Evolutionary conservation across 2,797 vertebrate species (phyloP).

Genomic region (Heteromormyrus szaboi): DNA sequence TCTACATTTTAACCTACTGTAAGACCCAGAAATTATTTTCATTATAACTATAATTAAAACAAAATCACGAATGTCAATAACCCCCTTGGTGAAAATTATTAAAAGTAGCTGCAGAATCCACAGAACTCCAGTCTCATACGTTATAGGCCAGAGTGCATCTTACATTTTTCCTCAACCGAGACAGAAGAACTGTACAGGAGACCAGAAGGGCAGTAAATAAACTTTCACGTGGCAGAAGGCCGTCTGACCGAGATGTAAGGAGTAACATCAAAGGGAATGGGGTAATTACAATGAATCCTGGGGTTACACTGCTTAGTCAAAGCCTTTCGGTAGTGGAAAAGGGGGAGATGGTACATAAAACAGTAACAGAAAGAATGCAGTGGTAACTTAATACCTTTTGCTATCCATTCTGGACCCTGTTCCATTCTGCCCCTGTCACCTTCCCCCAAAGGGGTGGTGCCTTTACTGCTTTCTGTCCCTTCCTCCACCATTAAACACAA

Average conservation of each 20-base stretch:
- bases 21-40: neutral
- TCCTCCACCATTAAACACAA: slow-evolving; percentile 9
- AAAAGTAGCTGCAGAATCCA: neutral
- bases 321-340: neutral
- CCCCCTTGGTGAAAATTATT: neutral
- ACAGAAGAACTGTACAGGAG: neutral
- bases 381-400: neutral
- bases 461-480: neutral
- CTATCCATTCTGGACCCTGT: neutral
- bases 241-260: neutral
- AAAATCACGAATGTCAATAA: neutral
- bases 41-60: neutral
- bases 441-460: neutral
- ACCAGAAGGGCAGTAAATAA: neutral
- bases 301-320: neutral
- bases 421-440: neutral
- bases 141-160: neutral
- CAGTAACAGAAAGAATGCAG: neutral
- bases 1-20: neutral
- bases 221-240: neutral
- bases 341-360: neutral
- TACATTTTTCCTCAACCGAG: neutral
- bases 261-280: neutral
- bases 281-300: neutral
- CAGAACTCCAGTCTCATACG: neutral